Percentiles rank a stretch among this genome's conserved stretches.
These are phyloP conservation scores for Tachystola acroxantha DNA, from an alignment of 2,888 invertebrate genomes.

Conservation along the genomic window DNA sequence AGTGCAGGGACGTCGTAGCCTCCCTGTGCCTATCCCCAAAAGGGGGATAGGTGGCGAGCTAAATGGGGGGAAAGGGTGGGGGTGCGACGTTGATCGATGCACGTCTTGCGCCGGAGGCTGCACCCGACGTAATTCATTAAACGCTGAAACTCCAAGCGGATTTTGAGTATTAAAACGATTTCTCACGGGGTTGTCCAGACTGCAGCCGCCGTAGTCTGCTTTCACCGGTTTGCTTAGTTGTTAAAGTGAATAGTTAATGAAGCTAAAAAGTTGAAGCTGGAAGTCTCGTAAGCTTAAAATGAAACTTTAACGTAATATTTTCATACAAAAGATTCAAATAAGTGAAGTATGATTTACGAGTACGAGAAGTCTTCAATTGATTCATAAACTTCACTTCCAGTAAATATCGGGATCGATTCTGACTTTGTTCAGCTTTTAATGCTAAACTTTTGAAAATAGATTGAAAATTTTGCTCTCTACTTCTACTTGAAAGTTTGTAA, in stretches of 20 bases:
- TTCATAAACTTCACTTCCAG: too few species aligned
- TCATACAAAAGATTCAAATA: too few species aligned
- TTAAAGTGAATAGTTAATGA: conserved; percentile 59
- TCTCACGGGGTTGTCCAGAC: conserved; percentile 67
- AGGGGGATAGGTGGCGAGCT: conserved; percentile 19
- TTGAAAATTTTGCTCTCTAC: too few species aligned
- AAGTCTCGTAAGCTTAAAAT: background rate
- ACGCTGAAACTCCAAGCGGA: conserved; percentile 76
- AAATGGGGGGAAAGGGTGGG: conserved; percentile 20
- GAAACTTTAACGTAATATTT: too few species aligned
- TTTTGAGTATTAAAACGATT: conserved; percentile 77
- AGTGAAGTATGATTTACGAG: too few species aligned
- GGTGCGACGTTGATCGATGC: conserved; percentile 51
- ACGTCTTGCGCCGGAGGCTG: conserved; percentile 81
- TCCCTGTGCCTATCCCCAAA: conserved; percentile 56
- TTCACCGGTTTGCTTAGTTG: conserved; percentile 49
- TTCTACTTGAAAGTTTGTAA: too few species aligned
- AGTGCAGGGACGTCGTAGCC: conserved; percentile 50
- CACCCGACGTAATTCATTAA: conserved; percentile 78
- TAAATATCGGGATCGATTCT: too few species aligned
- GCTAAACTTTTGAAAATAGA: too few species aligned
- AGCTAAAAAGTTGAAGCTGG: conserved; percentile 31
- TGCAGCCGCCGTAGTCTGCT: conserved; percentile 23
- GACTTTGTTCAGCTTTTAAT: too few species aligned
- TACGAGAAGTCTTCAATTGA: too few species aligned